Evolutionary conservation across 1,140 invertebrate species (phyloP), one percentile per base, ranked within the genome.

Genomic region (Limonius californicus): DNA sequence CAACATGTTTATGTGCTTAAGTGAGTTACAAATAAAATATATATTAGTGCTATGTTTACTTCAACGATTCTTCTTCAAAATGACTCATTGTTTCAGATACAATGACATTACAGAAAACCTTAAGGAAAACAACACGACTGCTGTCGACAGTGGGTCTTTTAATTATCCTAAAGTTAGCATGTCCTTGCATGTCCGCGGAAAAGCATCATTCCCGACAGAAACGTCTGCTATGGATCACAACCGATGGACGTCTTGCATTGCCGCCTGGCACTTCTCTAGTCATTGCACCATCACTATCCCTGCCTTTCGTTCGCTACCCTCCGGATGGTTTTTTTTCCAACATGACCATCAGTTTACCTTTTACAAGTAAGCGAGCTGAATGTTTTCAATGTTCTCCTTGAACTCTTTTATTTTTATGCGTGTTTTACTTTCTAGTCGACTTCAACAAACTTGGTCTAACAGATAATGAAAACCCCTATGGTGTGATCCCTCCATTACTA

Each of bases 271-370:
- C 90, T 0, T 80, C 88, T 7, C 82, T 93, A 76, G 84, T 88
- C 19, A 86, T 93, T 54, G 87, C 89, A 1, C 90, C 91, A 1
- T 90, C 91, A 6, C 76, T 92, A 32, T 87, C 89, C 1, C 80
- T 93, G 78, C 91, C 91, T 9, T 87, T 93, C 70, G 88, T 91
- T 0, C 81, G 90, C 57, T 88, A 92, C 80, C 90, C 89, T 16
- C 90, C 89, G 0, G 85, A 89, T 70, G 91, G 90, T 47, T 92
- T 92, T 74, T 83, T 90, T 61, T 91, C 89, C 57, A 92, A 92
- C 71, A 82, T 93, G 79, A 88, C 89, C 19, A 85, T 92, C 70
- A 91, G 89, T 78, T 83, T 92, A 64, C 91, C 91, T n/a, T 89
- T 93, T 73, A 89, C 89, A 70, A 91, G 90, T 93, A 78, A 87